Conservation (phyloP, 1,140 invertebrate genomes). For the Magallana gigas region DNA sequence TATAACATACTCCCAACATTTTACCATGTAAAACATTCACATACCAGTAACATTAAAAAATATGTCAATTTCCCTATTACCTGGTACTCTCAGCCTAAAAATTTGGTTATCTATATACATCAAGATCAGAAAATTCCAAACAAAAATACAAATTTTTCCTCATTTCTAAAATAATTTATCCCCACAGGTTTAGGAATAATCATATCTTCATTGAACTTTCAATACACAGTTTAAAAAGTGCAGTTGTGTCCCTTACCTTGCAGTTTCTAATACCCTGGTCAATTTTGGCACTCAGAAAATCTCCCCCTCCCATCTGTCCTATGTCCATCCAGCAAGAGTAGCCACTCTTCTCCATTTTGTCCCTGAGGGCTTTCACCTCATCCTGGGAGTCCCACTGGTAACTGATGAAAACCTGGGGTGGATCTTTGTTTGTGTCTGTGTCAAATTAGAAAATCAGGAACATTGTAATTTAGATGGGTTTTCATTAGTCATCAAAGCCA, state of each 20-base stretch:
- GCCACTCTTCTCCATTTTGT: constrained; percentile 78
- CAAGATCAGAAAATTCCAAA: not conserved
- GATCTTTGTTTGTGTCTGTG: constrained; percentile 74
- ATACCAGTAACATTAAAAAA: too few species aligned
- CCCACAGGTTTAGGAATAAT: too few species aligned
- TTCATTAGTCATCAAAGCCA: too few species aligned
- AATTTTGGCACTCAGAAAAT: constrained; percentile 79
- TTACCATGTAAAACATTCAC: too few species aligned
- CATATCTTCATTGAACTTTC: too few species aligned
- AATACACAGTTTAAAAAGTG: too few species aligned
- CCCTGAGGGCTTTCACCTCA: constrained; percentile 73
- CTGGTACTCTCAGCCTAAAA: too few species aligned
- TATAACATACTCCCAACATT: not conserved
- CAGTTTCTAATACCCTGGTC: constrained; percentile 78
- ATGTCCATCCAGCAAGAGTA: constrained; percentile 81
- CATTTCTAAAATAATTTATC: too few species aligned
- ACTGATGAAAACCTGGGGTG: constrained; percentile 80
- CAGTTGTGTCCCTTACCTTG: constrained; percentile 64
- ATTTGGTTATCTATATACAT: not conserved
- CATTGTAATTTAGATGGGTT: too few species aligned
- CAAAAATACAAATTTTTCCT: too few species aligned
- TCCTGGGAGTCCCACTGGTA: constrained; percentile 80
- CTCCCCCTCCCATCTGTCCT: constrained; percentile 80
- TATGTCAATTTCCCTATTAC: too few species aligned
- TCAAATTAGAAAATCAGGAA: not conserved